These are phyloP conservation scores for Neotragus moschatus DNA, from an alignment of 2,113 vertebrate species.

Conservation along the genomic window DNA sequence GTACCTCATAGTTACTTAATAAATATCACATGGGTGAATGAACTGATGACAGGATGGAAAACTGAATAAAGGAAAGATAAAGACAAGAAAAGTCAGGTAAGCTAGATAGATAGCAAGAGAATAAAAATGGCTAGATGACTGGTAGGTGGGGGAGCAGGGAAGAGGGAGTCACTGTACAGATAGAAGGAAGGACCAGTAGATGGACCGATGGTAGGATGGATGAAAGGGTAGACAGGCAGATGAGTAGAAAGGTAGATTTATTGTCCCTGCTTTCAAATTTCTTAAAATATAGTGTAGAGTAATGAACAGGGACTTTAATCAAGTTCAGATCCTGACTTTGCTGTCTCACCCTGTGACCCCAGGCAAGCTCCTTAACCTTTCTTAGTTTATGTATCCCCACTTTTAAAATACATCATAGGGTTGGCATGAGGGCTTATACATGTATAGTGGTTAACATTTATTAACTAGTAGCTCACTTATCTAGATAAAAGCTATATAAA, in stretches of 20 bases:
- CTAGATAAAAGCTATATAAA: slow-evolving; percentile 2
- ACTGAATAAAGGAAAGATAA: not conserved
- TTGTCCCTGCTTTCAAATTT: not conserved
- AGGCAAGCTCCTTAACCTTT: not conserved
- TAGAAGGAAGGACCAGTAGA: not conserved
- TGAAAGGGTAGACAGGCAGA: not conserved
- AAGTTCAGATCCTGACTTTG: not conserved
- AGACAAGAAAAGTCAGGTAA: not conserved
- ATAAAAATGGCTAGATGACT: not conserved
- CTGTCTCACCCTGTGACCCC: not conserved
- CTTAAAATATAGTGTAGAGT: not conserved
- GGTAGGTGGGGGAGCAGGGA: not conserved
- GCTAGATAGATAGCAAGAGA: not conserved
- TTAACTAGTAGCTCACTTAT: not conserved
- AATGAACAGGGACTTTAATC: not conserved
- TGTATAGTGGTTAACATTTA: not conserved
- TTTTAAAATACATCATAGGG: not conserved
- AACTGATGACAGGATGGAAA: not conserved
- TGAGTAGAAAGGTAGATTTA: not conserved
- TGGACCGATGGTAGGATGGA: not conserved
- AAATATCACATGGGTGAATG: not conserved
- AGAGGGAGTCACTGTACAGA: not conserved
- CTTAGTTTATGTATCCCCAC: not conserved
- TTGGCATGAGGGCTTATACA: not conserved
- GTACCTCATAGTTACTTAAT: not conserved